Evolutionary conservation across 2,113 vertebrate species (phyloP).

Genomic region (Aspiorhynchus laticeps): DNA sequence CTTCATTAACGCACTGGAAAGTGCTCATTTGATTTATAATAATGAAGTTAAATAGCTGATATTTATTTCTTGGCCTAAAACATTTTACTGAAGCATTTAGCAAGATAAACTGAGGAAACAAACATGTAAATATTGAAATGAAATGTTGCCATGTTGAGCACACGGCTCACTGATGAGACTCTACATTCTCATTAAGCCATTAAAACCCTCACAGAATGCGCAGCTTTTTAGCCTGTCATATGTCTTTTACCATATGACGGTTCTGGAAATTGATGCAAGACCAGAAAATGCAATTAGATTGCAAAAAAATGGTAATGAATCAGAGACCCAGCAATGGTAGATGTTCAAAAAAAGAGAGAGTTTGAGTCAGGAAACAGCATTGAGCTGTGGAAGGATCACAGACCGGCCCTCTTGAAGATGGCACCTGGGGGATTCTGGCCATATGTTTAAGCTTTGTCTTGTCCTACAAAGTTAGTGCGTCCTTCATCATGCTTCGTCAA

Average conservation of each 20-base stretch:
- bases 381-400: slow-evolving; percentile 55
- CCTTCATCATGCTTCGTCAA: slow-evolving; percentile 96
- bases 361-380: slow-evolving; percentile 35
- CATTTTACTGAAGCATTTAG: slow-evolving; percentile 46
- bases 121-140: slow-evolving; percentile 53
- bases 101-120: slow-evolving; percentile 56
- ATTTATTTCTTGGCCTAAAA: slow-evolving; percentile 56
- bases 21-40: slow-evolving; percentile 67
- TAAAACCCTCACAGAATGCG: background rate
- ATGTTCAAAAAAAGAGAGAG: slow-evolving; percentile 49
- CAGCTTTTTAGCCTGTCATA: slow-evolving; percentile 4
- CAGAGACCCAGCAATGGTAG: slow-evolving; percentile 27
- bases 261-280: slow-evolving; percentile 32
- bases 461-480: slow-evolving; percentile 97
- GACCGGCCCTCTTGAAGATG: slow-evolving; percentile 64
- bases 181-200: slow-evolving; percentile 34
- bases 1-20: slow-evolving; percentile 71
- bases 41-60: slow-evolving; percentile 64
- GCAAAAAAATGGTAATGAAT: background rate
- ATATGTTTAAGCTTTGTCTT: slow-evolving; percentile 96
- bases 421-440: slow-evolving; percentile 89
- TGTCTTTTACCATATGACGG: slow-evolving; percentile 36
- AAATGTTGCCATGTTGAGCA: slow-evolving; percentile 50
- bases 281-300: slow-evolving; percentile 16
- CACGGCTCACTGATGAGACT: slow-evolving; percentile 32